Evolutionary conservation across 2,113 vertebrate species (phyloP), one percentile per base, ranked within the genome.

Genomic region (Athene cunicularia): DNA sequence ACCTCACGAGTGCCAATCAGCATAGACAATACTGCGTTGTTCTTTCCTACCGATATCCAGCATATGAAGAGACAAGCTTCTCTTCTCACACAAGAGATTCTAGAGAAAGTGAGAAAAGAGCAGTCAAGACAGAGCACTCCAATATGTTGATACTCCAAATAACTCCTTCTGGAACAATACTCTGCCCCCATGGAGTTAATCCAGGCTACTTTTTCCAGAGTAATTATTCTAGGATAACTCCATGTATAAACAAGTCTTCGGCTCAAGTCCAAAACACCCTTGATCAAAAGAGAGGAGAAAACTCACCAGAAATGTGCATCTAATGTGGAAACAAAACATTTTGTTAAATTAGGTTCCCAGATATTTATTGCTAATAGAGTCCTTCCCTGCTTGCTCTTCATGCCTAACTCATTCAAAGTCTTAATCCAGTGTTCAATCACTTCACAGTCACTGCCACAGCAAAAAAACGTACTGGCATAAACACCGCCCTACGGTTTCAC

Each of bases 171-270:
- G 45, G 71, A 94, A 94, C 74, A 93, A 86, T 80, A 71, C 71
- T 73, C 32, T 50, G 62, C 62, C 86, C 67, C 93, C 82, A 86
- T 2, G 4, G 88, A 93, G 82, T 80, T 97, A 93, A 92, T 93
- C 90, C 96, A 86, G 79, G 56, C 52, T 88, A 83, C 43, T 97
- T 94, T 93, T 76, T 55, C 85, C 82, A 76, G 24, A 85, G 71
- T 68, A 92, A 94, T 96, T 96, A 93, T 64, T 94, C 74, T 50
- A 92, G 66, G 37, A 53, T 86, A 96, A 86, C 41, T 88, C 21
- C 11, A 0, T 59, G 90, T 83, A 95, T 27, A 95, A 88, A 66
- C 79, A 86, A 55, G 88, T 35, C 75, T 86, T 92, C 93, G 93
- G 88, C 94, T 80, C 53, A 73, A 81, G 56, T 79, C 73, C 86